Percentiles rank a stretch among this genome's conserved stretches.
Evolutionary conservation across 2,113 vertebrate species (phyloP).

Genomic region (Arothron firmamentum): DNA sequence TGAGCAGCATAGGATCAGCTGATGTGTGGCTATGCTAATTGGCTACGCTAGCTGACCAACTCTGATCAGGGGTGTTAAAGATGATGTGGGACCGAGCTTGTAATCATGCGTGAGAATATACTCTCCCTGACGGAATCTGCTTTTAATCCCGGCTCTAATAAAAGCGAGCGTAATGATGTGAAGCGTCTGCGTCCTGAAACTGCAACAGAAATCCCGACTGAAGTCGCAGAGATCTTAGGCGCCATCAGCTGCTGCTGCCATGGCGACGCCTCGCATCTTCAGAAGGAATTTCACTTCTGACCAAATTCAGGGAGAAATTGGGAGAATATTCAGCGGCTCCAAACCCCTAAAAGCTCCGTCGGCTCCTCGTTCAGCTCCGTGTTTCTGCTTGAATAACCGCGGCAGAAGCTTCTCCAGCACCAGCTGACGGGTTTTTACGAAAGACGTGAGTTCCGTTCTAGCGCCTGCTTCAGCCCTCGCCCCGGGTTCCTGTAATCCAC

Average conservation of each 20-base stretch:
- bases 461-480: background rate
- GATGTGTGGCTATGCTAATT: too few species aligned
- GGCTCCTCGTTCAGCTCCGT: too few species aligned
- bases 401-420: background rate
- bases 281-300: background rate
- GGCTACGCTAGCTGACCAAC: too few species aligned
- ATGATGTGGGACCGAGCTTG: too few species aligned
- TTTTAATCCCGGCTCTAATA: background rate
- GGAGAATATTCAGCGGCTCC: background rate
- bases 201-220: background rate
- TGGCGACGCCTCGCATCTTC: constrained; percentile 19
- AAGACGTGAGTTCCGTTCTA: constrained; percentile 16
- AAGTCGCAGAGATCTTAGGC: constrained; percentile 14
- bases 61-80: too few species aligned
- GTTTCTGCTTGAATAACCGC: too few species aligned
- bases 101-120: too few species aligned
- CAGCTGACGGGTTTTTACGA: background rate
- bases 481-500: background rate
- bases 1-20: too few species aligned
- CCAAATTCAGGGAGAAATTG: background rate
- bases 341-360: too few species aligned
- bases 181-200: background rate
- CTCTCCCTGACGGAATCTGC: too few species aligned
- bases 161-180: background rate
- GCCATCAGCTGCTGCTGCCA: constrained; percentile 20